Evolutionary conservation across 2,797 vertebrate species (phyloP), one percentile per base, ranked within the genome.

Genomic region (Zenarchopterus dispar): DNA sequence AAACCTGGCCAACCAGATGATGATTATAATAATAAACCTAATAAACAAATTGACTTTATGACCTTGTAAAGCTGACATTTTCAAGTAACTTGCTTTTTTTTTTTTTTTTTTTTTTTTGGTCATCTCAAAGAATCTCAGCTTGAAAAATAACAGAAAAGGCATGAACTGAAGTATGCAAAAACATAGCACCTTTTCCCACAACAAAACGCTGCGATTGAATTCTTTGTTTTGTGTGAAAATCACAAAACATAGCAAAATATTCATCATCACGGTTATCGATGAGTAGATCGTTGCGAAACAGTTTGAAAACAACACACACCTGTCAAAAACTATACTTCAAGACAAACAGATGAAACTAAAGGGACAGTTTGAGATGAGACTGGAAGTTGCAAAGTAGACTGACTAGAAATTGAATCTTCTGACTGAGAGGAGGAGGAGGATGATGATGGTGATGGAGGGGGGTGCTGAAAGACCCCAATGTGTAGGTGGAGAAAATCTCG

Each of bases 401-500:
- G 73, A 77, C 60, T 57, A 64, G 56, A 55, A 54, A 7, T 56
- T 39, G 53, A 65, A 47, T 66, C 23, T 22, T 47, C 1, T 47
- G 5, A 22, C 36, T 46, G 43, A 56, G 75, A 56, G 72, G 61
- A 72, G 61, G 0, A 5, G 24, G 62, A 48, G 44, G 65, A 18
- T 42, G 66, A 55, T 36, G 53, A n/a, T 36, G 52, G 11, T 0
- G 64, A 64, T 2, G 22, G 61, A 24, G 5, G 46, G 55, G 44
- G 43, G 61, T 45, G 51, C 15, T 43, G 15, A 50, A 56, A 59
- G 74, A 78, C 81, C 69, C 70, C 83, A 82, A 80, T 78, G 86
- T 86, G 86, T 87, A 84, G 90, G 90, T 89, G 84, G 84, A 82
- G 76, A 64, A 91, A 89, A 89, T 89, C 84, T 88, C 71, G 77